phyloP scores from a whole-genome alignment of 2,797 vertebrate genomes.

The Gastrophryne carolinensis region DNA sequence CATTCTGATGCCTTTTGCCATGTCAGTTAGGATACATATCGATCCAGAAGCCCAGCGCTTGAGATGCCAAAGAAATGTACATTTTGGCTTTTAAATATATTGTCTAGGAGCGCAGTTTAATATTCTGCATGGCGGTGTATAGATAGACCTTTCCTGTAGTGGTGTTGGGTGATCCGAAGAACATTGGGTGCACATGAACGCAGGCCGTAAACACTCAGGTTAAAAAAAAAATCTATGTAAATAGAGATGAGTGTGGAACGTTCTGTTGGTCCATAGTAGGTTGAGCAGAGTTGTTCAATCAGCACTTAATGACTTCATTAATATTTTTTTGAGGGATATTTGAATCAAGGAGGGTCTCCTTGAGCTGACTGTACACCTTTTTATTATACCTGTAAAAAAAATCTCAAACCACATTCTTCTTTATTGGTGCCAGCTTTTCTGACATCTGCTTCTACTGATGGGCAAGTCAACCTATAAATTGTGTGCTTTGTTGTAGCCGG shows the following conservation, averaged over 20 bases:
- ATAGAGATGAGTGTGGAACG: neutral
- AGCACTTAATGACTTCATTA: neutral
- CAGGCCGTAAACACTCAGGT: constrained; percentile 25
- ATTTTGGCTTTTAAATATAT: constrained; percentile 10
- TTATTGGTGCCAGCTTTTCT: too few species aligned
- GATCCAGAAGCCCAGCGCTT: neutral
- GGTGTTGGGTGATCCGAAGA: neutral
- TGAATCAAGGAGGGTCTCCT: too few species aligned
- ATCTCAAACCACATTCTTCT: too few species aligned
- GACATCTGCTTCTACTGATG: too few species aligned
- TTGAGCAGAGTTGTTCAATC: neutral
- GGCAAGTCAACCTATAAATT: too few species aligned
- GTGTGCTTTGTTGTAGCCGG: too few species aligned
- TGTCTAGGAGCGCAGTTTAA: neutral
- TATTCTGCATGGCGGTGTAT: constrained; percentile 1
- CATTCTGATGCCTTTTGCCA: neutral
- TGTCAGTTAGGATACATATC: neutral
- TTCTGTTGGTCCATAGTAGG: neutral
- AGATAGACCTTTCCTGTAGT: neutral
- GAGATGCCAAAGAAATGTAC: constrained; percentile 5
- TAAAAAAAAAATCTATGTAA: constrained; percentile 16
- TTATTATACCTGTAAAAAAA: too few species aligned
- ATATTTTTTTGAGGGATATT: neutral
- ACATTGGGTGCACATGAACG: neutral
- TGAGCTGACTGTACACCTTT: too few species aligned